A percentile compares a stretch with the other conserved stretches of the same genome.
These are phyloP conservation scores for Tachina lurida DNA, from an alignment of 2,888 invertebrate species.

Conservation along the genomic window DNA sequence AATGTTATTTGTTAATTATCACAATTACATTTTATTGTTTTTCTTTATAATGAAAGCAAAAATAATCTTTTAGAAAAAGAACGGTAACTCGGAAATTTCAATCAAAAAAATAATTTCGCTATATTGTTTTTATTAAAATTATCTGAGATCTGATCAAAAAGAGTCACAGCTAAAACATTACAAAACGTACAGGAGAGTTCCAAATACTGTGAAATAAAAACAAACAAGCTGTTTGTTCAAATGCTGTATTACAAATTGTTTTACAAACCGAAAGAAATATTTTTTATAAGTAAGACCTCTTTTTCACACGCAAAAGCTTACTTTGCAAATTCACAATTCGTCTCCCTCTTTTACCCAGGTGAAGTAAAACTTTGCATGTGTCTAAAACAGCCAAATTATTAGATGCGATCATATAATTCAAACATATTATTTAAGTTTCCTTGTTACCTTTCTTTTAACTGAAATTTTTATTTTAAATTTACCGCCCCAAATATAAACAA, in stretches of 20 bases:
- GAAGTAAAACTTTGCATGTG: too few species aligned
- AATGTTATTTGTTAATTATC: slow-evolving; percentile 54
- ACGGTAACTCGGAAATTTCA: slow-evolving; percentile 5
- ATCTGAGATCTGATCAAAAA: too few species aligned
- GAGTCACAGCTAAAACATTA: too few species aligned
- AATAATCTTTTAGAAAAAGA: background rate
- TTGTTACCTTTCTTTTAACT: slow-evolving; percentile 15
- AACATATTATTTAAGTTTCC: background rate
- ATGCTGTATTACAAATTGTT: too few species aligned
- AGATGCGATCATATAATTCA: background rate
- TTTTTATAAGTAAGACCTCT: too few species aligned
- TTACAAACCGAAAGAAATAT: too few species aligned
- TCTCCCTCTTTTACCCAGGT: too few species aligned
- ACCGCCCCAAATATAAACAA: slow-evolving; percentile 26
- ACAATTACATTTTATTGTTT: background rate
- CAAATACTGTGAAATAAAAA: too few species aligned
- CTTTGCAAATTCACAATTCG: too few species aligned
- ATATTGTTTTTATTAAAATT: background rate
- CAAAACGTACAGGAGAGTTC: too few species aligned
- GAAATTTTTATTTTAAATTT: slow-evolving; percentile 37
- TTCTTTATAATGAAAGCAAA: slow-evolving; percentile 22
- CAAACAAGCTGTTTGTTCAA: too few species aligned
- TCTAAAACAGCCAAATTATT: background rate
- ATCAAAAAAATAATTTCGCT: background rate
- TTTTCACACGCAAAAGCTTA: too few species aligned